phyloP scores from a whole-genome alignment of 2,888 invertebrate genomes.

The Tipula confusa region DNA sequence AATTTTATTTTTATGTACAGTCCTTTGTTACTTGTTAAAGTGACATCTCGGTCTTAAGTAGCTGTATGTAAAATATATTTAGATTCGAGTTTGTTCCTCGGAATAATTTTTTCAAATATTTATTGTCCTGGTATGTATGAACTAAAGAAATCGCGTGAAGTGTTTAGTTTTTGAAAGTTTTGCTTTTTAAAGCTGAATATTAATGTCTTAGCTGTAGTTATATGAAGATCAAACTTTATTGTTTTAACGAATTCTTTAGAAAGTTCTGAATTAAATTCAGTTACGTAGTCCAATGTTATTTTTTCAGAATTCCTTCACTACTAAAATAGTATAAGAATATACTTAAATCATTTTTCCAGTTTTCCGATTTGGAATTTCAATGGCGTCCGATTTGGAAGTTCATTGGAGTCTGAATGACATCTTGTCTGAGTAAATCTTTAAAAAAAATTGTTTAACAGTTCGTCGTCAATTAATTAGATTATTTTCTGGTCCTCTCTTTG shows the following conservation, averaged over 20 bases:
- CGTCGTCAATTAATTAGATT: too few species aligned
- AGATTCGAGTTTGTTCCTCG: neutral
- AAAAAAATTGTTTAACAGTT: too few species aligned
- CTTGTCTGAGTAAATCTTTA: too few species aligned
- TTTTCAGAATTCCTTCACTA: neutral
- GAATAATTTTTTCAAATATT: neutral
- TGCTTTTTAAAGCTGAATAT: neutral
- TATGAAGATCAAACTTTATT: neutral
- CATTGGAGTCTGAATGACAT: too few species aligned
- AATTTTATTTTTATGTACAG: neutral
- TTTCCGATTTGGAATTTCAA: too few species aligned
- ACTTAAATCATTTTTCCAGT: too few species aligned
- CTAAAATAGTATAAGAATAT: too few species aligned
- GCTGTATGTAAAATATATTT: neutral
- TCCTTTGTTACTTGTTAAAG: neutral
- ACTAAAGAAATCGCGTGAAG: neutral
- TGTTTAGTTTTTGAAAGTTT: neutral
- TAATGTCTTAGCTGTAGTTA: neutral
- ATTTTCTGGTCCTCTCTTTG: too few species aligned
- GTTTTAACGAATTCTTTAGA: neutral
- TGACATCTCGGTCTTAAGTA: neutral
- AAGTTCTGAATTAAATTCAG: neutral
- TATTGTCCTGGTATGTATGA: neutral
- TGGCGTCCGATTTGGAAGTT: too few species aligned
- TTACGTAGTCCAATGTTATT: neutral